phyloP scores from a whole-genome alignment of 1,140 invertebrate species.

The Pristionchus pacificus region DNA sequence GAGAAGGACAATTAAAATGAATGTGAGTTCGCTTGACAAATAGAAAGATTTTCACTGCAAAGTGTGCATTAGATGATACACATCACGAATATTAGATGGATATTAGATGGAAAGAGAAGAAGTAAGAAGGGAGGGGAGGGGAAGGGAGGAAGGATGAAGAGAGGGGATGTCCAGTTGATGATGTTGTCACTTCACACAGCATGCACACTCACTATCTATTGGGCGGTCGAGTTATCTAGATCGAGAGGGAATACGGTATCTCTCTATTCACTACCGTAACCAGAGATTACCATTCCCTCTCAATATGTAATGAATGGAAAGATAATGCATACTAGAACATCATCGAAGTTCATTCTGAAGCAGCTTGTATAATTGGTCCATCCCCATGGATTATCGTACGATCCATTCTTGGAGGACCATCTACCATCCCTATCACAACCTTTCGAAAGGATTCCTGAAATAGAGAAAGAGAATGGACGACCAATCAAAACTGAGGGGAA shows the following conservation, averaged over 20 bases:
- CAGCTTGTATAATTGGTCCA: slow-evolving; percentile 84
- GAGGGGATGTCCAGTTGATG: no score
- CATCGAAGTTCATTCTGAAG: slow-evolving; percentile 61
- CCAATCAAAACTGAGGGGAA: slow-evolving; percentile 5
- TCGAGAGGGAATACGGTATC: neutral
- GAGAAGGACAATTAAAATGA: neutral
- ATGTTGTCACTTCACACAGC: no score
- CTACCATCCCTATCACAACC: slow-evolving; percentile 24
- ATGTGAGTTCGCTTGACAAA: neutral
- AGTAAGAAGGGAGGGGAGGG: slow-evolving; percentile 8
- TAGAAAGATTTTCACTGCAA: neutral
- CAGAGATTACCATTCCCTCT: slow-evolving; percentile 1
- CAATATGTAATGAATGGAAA: neutral
- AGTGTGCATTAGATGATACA: slow-evolving; percentile 21
- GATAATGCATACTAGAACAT: slow-evolving; percentile 27
- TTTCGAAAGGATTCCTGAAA: slow-evolving; percentile 26
- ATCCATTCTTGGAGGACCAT: slow-evolving; percentile 26
- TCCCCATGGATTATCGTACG: slow-evolving; percentile 62
- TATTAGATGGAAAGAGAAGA: slow-evolving; percentile 11
- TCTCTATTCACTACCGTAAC: slow-evolving; percentile 7
- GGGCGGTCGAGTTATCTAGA: neutral
- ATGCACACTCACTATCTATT: no score
- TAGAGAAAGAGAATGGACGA: slow-evolving; percentile 12
- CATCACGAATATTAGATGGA: slow-evolving; percentile 13
- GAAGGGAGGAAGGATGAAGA: no score